A percentile compares a stretch with the other conserved stretches of the same genome.
phyloP scores from a whole-genome alignment of 2,113 vertebrate genomes.

The Lophotis ruficrista region DNA sequence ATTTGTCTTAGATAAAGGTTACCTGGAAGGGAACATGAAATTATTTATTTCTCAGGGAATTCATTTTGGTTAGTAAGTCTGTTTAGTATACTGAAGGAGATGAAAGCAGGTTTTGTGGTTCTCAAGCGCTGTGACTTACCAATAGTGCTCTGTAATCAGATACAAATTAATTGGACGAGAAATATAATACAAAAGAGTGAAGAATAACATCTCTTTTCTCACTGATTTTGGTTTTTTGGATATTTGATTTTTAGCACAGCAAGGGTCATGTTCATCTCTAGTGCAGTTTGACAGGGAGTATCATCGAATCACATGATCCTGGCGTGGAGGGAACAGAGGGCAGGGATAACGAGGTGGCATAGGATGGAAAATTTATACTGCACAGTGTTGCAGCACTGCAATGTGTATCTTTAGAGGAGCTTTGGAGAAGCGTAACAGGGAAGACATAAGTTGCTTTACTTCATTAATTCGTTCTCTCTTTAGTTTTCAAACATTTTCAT shows the following conservation, averaged over 20 bases:
- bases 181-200: background rate
- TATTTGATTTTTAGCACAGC: background rate
- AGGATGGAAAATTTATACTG: background rate
- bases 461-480: background rate
- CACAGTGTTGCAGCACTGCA: background rate
- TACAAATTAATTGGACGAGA: background rate
- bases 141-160: background rate
- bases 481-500: background rate
- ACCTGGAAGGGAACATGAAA: background rate
- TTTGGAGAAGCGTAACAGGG: background rate
- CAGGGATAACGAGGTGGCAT: background rate
- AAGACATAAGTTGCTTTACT: background rate
- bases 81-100: background rate
- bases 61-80: background rate
- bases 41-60: background rate
- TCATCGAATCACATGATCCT: background rate
- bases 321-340: too few species aligned
- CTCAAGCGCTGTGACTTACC: background rate
- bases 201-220: background rate
- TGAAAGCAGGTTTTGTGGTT: background rate
- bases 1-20: background rate
- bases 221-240: background rate
- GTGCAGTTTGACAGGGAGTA: rapidly evolving
- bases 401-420: background rate
- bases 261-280: background rate